Evolutionary conservation across 2,888 invertebrate species (phyloP), one percentile per base, ranked within the genome.

Genomic region (Torymus texanus): DNA sequence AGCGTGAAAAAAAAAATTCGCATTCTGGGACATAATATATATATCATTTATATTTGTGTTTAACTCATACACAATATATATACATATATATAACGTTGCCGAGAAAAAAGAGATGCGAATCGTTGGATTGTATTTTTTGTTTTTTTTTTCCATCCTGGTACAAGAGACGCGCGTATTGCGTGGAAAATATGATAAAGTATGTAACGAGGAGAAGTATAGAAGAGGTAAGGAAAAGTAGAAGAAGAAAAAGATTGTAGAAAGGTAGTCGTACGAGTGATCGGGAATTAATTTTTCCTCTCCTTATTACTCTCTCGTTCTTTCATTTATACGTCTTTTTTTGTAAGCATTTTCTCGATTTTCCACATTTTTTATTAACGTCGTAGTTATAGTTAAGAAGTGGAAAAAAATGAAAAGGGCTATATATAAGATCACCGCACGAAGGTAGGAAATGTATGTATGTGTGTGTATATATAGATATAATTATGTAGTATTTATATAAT

Each of bases 101-200:
- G 41, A 41, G 41, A 41, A 8, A 41, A 41, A 8, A 41, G 41
- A 41, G 21, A 21, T 41, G 41, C 41, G 41, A 41, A 41, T 41
- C 10, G 41, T 41, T 41, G 41, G 5, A 41, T 41, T 41, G 8
- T 8, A 1, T 41, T 41, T 8, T 41, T 1, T 41, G 1, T 41
- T 1, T 41, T 8, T 41, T 41, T 41, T 1, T 41, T 8, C 10
- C 29, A 29, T 8, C 41, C 21, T 21, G 53, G 14, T 53, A n/a
- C 67, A n/a, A 67, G 67, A 67, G 53, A 55, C 67, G 67, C 66
- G 66, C 53, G 51, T 13, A 13, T 65, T 10, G 41, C 50, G 51
- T 53, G 21, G 66, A 18, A 66, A 51, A 12, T 50, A n/a, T 50
- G 65, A 12, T 12, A 65, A 8, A 65, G 63, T 50, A 65, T 0